phyloP scores from a whole-genome alignment of 2,888 invertebrate genomes.

The Orthosia incerta region DNA sequence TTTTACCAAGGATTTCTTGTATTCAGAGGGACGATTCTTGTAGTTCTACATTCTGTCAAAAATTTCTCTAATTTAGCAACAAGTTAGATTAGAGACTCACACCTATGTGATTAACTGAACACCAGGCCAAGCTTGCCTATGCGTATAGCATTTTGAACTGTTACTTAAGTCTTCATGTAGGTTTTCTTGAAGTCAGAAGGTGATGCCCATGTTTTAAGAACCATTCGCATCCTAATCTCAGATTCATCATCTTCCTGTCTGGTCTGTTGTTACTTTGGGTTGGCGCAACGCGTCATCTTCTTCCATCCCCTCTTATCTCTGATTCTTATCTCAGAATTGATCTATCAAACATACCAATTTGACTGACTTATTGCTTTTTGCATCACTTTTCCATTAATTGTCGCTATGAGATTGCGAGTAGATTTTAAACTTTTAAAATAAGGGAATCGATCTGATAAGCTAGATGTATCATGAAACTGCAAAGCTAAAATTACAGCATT shows the following conservation, averaged over 20 bases:
- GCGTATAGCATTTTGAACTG: not conserved
- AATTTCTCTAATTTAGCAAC: too few species aligned
- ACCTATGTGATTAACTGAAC: too few species aligned
- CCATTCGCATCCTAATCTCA: too few species aligned
- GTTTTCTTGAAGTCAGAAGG: not conserved
- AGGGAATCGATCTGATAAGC: not conserved
- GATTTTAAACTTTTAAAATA: not conserved
- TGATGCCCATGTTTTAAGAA: not conserved
- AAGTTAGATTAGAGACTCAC: too few species aligned
- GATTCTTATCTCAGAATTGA: not conserved
- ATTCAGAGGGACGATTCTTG: not conserved
- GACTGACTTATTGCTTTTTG: too few species aligned
- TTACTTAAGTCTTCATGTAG: not conserved
- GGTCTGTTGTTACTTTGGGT: too few species aligned
- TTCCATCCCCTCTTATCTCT: too few species aligned
- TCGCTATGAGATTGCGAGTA: not conserved
- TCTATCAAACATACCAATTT: not conserved
- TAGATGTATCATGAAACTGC: not conserved
- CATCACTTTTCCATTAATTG: not conserved
- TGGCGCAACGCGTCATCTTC: too few species aligned
- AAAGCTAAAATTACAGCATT: not conserved
- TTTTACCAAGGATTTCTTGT: not conserved
- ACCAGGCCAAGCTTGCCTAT: too few species aligned
- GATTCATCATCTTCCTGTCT: too few species aligned
- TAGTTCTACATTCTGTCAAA: too few species aligned